Conservation (phyloP, 1,140 invertebrate species). For the Lanistes nyassanus region DNA sequence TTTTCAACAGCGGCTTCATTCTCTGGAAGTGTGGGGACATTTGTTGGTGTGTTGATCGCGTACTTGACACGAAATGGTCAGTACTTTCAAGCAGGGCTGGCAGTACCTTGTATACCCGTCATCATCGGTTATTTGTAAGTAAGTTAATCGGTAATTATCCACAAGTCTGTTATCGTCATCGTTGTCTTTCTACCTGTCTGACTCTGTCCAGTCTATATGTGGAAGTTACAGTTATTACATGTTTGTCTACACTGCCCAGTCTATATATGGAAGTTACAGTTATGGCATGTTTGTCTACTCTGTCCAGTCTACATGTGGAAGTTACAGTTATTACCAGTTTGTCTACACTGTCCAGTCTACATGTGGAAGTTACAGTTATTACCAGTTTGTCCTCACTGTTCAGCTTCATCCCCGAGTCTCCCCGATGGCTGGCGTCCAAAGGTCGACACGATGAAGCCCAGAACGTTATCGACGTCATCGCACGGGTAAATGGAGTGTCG, state of each 20-base stretch:
- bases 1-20: neutral
- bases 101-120: neutral
- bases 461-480: constrained; percentile 40
- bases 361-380: too few relatives aligned
- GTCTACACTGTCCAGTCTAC: too few relatives aligned
- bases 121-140: constrained; percentile 2
- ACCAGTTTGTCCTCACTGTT: neutral
- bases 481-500: constrained; percentile 37
- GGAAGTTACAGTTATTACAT: too few relatives aligned
- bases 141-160: too few relatives aligned
- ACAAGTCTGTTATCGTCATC: too few relatives aligned
- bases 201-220: too few relatives aligned
- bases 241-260: too few relatives aligned
- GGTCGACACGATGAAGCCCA: constrained; percentile 46
- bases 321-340: too few relatives aligned
- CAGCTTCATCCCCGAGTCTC: constrained; percentile 54
- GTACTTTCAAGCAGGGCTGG: neutral
- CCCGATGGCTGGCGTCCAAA: constrained; percentile 49
- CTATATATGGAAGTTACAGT: too few relatives aligned
- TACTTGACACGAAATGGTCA: neutral
- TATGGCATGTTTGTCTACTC: too few relatives aligned
- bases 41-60: neutral
- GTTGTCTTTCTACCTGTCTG: too few relatives aligned
- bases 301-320: too few relatives aligned
- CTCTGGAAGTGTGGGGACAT: neutral